Evolutionary conservation across 1,140 invertebrate species (phyloP), one percentile per base, ranked within the genome.

Genomic region (Macrobrachium nipponense): DNA sequence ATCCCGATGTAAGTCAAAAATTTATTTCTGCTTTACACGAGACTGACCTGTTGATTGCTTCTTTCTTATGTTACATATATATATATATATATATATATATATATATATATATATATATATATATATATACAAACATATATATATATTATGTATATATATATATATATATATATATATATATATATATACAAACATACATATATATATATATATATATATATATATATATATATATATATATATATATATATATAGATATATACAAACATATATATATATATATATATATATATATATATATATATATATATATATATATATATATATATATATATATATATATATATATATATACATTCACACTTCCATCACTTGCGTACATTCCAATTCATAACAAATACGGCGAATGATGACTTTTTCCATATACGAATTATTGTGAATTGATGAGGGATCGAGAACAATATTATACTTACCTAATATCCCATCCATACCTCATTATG

Each of bases 221-320:
- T 66, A 66, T 66, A 66, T 66, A 66, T 66, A 66, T 66, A 66
- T 66, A 66, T 66, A 66, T 66, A 66, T 66, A 66, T 66, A 66
- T 66, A 66, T 66, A 66, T 66, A 66, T 14, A 66, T 66, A 66
- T 17, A 66, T 66, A 66, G 0, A 66, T 62, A 62, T 62, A 62
- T 62, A 62, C 5, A 62, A 3, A 62, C 5, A 62, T 62, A 62
- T 62, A 62, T 62, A 62, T 62, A 62, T 62, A 62, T 62, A 62
- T 62, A 62, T 62, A 62, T 62, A n/a, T 62, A 62, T 62, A 62
- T 62, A 62, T 62, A 62, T 62, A 62, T 62, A 62, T 62, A 62
- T 62, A 62, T 62, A 62, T 62, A 62, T 62, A 62, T 62, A 62
- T 62, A 62, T 62, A 62, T 62, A 62, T 62, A 62, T 62, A 62